phyloP scores from a whole-genome alignment of 2,113 vertebrate genomes.

The Athene noctua region DNA sequence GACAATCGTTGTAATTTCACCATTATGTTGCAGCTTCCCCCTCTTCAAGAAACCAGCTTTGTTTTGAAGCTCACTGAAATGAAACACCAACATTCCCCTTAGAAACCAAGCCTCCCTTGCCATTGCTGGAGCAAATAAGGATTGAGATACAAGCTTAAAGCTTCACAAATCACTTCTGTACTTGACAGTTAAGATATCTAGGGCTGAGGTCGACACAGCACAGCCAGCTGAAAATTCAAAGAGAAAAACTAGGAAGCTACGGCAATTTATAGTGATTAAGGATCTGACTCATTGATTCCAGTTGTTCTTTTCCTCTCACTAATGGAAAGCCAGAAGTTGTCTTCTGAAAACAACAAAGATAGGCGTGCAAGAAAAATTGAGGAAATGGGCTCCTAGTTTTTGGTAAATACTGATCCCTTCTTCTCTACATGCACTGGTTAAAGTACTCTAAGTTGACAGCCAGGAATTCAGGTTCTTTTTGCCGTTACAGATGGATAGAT shows the following conservation, averaged over 20 bases:
- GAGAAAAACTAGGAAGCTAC: background rate
- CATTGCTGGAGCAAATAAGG: background rate
- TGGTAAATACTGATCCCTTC: background rate
- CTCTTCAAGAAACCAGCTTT: background rate
- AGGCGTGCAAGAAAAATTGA: background rate
- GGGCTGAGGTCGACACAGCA: background rate
- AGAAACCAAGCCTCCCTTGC: background rate
- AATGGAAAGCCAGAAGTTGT: background rate
- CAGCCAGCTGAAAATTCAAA: background rate
- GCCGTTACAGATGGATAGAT: slow-evolving; percentile 6
- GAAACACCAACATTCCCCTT: background rate
- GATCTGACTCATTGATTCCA: background rate
- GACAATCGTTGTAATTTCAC: background rate
- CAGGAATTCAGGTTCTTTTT: background rate
- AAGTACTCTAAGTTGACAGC: background rate
- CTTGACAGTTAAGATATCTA: background rate
- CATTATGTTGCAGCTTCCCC: background rate
- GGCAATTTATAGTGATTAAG: background rate
- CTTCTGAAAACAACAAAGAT: background rate
- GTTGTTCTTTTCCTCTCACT: background rate
- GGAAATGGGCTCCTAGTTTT: background rate
- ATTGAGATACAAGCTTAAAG: background rate
- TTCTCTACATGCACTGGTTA: background rate
- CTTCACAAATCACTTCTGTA: background rate
- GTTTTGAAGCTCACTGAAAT: background rate